Evolutionary conservation across 2,113 vertebrate genomes (phyloP).

Genomic region (Gopherus flavomarginatus): DNA sequence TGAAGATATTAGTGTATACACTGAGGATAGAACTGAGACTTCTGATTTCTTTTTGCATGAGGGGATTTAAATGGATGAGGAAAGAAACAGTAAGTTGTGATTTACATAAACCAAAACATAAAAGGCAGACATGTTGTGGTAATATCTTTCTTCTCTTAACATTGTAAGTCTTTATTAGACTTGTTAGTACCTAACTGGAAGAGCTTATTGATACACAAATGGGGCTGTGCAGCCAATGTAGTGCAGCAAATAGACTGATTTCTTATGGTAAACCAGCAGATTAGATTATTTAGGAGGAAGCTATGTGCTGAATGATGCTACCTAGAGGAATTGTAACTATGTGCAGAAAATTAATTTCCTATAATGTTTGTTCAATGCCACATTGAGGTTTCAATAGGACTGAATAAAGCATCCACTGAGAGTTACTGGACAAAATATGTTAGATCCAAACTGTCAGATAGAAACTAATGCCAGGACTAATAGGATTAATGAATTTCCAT

Average conservation of each 20-base stretch:
- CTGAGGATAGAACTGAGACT: background rate
- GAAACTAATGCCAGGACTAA: background rate
- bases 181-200: background rate
- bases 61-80: background rate
- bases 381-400: background rate
- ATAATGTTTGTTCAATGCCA: background rate
- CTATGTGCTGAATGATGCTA: background rate
- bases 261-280: background rate
- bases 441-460: background rate
- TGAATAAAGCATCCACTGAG: accelerated
- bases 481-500: background rate
- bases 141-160: background rate
- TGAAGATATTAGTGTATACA: background rate
- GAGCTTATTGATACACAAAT: background rate
- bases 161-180: background rate
- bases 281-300: background rate
- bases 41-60: background rate
- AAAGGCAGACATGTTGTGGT: background rate
- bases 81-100: background rate
- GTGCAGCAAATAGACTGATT: background rate
- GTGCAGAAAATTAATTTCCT: background rate
- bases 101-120: background rate
- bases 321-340: background rate
- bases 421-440: background rate
- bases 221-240: background rate